phyloP scores from a whole-genome alignment of 1,140 invertebrate genomes.

The Anagrus nilaparvatae region DNA sequence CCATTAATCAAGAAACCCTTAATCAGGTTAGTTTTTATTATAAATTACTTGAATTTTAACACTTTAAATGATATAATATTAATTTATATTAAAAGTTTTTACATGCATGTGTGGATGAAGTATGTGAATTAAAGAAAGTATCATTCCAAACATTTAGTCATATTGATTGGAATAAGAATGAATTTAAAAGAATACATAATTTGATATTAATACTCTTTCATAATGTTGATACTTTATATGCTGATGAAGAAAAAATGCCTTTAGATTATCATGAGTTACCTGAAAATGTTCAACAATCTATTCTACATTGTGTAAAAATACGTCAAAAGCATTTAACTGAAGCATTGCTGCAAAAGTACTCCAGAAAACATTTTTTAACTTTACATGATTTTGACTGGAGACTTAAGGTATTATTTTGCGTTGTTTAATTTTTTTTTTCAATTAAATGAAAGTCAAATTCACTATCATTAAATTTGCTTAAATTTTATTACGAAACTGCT shows the following conservation, averaged over 20 bases:
- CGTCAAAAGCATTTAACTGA: constrained; percentile 25
- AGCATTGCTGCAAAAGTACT: constrained; percentile 23
- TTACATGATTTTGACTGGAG: constrained; percentile 35
- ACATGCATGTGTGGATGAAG: constrained; percentile 32
- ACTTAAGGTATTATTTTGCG: constrained; percentile 27
- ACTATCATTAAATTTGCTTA: no score
- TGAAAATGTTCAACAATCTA: constrained; percentile 22
- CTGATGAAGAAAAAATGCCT: constrained; percentile 32
- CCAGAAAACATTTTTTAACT: constrained; percentile 24
- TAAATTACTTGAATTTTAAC: no score
- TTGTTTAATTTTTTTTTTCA: neutral
- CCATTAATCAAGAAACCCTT: no score
- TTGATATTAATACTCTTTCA: constrained; percentile 22
- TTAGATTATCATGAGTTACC: constrained; percentile 28
- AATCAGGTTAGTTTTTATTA: no score
- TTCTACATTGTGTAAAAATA: constrained; percentile 28
- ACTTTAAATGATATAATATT: no score
- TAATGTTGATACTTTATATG: constrained; percentile 27
- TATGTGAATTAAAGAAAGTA: constrained; percentile 27
- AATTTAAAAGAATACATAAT: constrained; percentile 24
- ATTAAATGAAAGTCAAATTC: no score
- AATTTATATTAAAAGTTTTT: no score
- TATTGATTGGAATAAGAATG: constrained; percentile 30
- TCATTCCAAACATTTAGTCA: constrained; percentile 25
- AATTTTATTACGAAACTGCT: no score